A percentile compares a stretch with the other conserved stretches of the same genome.
Evolutionary conservation across 2,797 vertebrate species (phyloP).

Genomic region (Pampus argenteus): DNA sequence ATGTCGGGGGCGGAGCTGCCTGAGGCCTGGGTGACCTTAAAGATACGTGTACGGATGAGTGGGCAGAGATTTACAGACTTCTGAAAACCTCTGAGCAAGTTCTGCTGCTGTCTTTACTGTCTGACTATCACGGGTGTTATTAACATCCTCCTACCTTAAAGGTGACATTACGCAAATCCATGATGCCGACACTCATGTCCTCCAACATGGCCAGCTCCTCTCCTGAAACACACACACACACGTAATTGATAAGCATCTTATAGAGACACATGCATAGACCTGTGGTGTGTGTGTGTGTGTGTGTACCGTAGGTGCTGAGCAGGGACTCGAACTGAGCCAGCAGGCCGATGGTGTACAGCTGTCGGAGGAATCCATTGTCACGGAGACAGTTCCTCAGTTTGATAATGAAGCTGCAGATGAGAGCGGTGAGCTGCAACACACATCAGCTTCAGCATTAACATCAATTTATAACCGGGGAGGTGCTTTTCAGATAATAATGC

Average conservation of each 20-base stretch:
- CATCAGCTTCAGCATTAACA: conserved; percentile 1
- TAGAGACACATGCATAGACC: background rate
- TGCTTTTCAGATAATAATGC: background rate
- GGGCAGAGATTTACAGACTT: too few species aligned
- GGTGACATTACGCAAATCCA: conserved; percentile 97
- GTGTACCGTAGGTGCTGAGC: conserved; percentile 95
- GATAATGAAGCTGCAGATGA: conserved; percentile 96
- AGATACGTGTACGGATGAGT: background rate
- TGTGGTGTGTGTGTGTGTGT: conserved; percentile 4
- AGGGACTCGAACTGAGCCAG: conserved; percentile 97
- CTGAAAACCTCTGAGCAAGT: too few species aligned
- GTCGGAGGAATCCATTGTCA: conserved; percentile 94
- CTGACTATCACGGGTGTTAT: too few species aligned
- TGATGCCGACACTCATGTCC: conserved; percentile 96
- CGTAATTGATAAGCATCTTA: background rate
- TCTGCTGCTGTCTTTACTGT: too few species aligned
- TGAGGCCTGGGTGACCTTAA: conserved; percentile 94
- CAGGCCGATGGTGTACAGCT: conserved; percentile 97
- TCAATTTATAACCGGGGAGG: background rate
- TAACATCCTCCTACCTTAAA: conserved; percentile 79
- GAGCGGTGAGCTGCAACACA: conserved; percentile 89
- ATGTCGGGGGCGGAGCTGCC: conserved; percentile 91
- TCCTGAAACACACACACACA: conserved; percentile 77
- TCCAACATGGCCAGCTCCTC: conserved; percentile 98
- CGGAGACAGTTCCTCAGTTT: conserved; percentile 96